A percentile compares a stretch with the other conserved stretches of the same genome.
phyloP scores from a whole-genome alignment of 2,797 vertebrate genomes.

The Betta splendens region DNA sequence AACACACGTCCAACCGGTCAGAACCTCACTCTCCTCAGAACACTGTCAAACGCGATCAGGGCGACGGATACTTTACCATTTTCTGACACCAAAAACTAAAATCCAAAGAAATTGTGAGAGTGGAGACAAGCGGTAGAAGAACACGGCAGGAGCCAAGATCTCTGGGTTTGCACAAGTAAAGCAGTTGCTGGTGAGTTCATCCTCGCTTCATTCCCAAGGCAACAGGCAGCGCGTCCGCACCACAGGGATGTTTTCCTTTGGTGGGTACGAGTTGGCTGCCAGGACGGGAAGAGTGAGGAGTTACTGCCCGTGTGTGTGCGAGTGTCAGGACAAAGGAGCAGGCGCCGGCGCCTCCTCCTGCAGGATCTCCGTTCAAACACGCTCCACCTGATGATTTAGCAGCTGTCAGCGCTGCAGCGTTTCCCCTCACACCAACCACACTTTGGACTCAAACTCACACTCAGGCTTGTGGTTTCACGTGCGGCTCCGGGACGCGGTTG shows the following conservation, averaged over 20 bases:
- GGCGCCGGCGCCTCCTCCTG: background rate
- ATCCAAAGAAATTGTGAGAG: background rate
- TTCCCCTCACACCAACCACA: background rate
- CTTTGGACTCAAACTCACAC: background rate
- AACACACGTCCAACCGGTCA: background rate
- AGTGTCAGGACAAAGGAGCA: constrained; percentile 8
- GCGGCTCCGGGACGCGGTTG: constrained; percentile 1
- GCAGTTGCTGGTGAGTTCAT: constrained; percentile 63
- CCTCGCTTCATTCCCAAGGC: constrained; percentile 48
- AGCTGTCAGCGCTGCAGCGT: background rate
- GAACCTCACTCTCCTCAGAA: constrained; percentile 11
- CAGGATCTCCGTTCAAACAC: constrained; percentile 24
- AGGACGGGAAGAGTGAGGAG: too few relatives aligned
- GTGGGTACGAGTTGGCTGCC: constrained; percentile 27
- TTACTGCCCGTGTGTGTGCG: constrained; percentile 33
- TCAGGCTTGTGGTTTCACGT: background rate
- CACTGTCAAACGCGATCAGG: constrained; percentile 21
- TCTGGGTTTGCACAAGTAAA: constrained; percentile 53
- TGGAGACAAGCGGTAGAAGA: constrained; percentile 10
- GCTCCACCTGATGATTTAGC: constrained; percentile 30
- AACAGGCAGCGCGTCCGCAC: constrained; percentile 14
- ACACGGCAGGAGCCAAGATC: constrained; percentile 6
- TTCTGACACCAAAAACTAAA: background rate
- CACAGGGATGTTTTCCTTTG: constrained; percentile 16
- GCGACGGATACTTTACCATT: constrained; percentile 4